Evolutionary conservation across 2,888 invertebrate species (phyloP).

Genomic region (Nematopogon swammerdamellus): DNA sequence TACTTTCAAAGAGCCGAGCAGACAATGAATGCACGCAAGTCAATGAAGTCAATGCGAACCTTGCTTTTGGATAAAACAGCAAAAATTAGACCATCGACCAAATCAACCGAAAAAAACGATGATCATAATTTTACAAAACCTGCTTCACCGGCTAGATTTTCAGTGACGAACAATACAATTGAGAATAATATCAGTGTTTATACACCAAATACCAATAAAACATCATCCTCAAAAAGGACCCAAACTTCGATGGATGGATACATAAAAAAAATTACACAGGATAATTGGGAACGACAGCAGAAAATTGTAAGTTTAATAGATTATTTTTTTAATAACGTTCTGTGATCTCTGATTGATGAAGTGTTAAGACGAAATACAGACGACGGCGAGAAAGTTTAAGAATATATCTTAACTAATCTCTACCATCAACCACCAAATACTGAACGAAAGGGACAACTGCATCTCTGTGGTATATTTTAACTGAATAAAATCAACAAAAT

Average conservation of each 20-base stretch:
- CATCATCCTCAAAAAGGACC: slow-evolving; percentile 25
- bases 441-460: no score
- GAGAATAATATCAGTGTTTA: slow-evolving; percentile 8
- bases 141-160: slow-evolving; percentile 2
- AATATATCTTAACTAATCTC: no score
- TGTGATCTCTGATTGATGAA: neutral
- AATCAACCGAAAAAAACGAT: slow-evolving; percentile 17
- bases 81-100: slow-evolving; percentile 23
- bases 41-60: slow-evolving; percentile 37
- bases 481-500: no score
- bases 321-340: neutral
- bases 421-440: no score
- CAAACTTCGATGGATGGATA: slow-evolving; percentile 23
- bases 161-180: slow-evolving; percentile 4
- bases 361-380: no score
- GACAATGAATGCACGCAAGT: slow-evolving; percentile 36
- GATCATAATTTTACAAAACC: slow-evolving; percentile 7
- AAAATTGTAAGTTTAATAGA: slow-evolving; percentile 27
- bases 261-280: slow-evolving; percentile 25
- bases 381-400: no score
- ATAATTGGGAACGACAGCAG: slow-evolving; percentile 22
- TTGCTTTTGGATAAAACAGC: slow-evolving; percentile 42
- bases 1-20: slow-evolving; percentile 38
- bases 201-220: slow-evolving; percentile 2
- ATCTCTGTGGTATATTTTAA: no score